Evolutionary conservation across 2,113 vertebrate species (phyloP).

Genomic region (Galbula dea): DNA sequence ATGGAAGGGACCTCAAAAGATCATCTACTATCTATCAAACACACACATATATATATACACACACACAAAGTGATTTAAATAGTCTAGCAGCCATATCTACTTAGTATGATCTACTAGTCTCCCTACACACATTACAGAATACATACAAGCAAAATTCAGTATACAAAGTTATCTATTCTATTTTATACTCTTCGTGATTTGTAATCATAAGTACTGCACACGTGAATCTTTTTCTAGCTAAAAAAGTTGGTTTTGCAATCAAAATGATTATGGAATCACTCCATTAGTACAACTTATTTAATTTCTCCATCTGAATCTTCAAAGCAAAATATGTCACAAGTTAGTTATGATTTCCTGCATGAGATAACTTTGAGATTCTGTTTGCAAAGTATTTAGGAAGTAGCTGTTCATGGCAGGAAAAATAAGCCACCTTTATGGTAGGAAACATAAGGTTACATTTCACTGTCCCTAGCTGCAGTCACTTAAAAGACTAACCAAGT

Average conservation of each 20-base stretch:
- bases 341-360: background rate
- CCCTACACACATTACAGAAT: background rate
- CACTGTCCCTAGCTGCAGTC: background rate
- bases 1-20: too few species aligned
- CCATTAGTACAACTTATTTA: background rate
- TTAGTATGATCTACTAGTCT: background rate
- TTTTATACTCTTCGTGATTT: background rate
- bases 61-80: background rate
- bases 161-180: background rate
- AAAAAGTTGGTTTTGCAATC: background rate
- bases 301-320: background rate
- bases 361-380: background rate
- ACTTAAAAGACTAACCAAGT: background rate
- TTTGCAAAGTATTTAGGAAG: background rate
- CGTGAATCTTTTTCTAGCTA: background rate
- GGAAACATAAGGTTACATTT: background rate
- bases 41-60: background rate
- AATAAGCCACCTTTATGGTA: fast-evolving
- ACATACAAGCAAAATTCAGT: background rate
- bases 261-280: background rate
- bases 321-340: background rate
- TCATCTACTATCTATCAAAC: background rate
- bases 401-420: background rate
- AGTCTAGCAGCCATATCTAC: background rate
- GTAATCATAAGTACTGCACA: background rate